Evolutionary conservation across 2,113 vertebrate species (phyloP), one percentile per base, ranked within the genome.

Genomic region (Phrynocephalus versicolor): DNA sequence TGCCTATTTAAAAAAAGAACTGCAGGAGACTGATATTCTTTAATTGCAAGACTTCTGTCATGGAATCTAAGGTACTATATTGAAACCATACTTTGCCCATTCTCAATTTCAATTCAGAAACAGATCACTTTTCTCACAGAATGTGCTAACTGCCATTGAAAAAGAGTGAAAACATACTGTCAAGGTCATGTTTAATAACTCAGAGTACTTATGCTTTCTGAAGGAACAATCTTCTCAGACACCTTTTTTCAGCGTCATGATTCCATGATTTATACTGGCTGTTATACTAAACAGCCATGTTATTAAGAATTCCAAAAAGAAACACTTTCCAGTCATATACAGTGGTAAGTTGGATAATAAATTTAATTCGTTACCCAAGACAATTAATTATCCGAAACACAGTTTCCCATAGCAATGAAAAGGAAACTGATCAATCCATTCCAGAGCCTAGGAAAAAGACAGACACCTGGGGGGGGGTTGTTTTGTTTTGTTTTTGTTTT

Each of bases 221-320:
- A 69, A 45, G 85, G 6, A 83, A 85, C 4, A 0, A 86, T 0
- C 62, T 65, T 45, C 5, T 27, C 0, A 0, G 51, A 39, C 12
- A 76, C 18, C n/a, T 15, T 55, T 77, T 25, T 81, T 5, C 33
- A 83, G 30, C 33, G 12, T 33, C 16, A 2, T 71, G 64, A 57
- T 62, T n/a, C 0, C 65, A 0, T 21, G 12, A 80, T 14, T 85
- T 1, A 58, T 79, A 45, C 27, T 76, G 14, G n/a, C n/a, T 58
- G 55, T n/a, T 70, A 81, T 30, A 80, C 60, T 51, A 79, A 87
- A 78, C 30, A 83, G 33, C 23, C 23, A 27, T 67, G 84, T 64
- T 69, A 74, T 60, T 79, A 41, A 81, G n/a, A 65, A 57, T 30
- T 64, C 75, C 70, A 67, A 67, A 15, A 70, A 27, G 74, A 45